A percentile compares a stretch with the other conserved stretches of the same genome.
phyloP scores from a whole-genome alignment of 2,113 vertebrate species.

The Chamaea fasciata region DNA sequence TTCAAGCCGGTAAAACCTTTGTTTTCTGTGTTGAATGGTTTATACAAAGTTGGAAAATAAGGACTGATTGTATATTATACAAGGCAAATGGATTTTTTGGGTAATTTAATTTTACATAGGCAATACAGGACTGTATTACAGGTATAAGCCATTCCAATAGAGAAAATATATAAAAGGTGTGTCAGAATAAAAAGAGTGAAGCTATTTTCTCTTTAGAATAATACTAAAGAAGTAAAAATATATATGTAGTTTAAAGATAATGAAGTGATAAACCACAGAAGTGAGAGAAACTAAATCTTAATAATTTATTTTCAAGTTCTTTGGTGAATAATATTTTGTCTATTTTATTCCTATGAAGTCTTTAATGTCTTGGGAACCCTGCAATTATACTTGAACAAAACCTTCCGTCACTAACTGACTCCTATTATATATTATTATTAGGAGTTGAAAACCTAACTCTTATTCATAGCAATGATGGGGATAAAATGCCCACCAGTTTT shows the following conservation, averaged over 20 bases:
- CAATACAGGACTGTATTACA: background rate
- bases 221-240: background rate
- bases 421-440: background rate
- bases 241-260: background rate
- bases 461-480: background rate
- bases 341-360: background rate
- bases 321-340: background rate
- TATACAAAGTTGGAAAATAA: background rate
- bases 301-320: background rate
- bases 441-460: background rate
- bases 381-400: slow-evolving; percentile 5
- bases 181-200: background rate
- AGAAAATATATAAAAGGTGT: background rate
- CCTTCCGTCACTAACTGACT: background rate
- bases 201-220: background rate
- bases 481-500: background rate
- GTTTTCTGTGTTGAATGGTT: background rate
- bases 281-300: background rate
- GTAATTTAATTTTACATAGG: background rate
- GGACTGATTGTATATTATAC: background rate
- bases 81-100: background rate
- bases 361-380: background rate
- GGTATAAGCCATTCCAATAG: background rate
- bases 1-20: background rate
- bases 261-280: background rate